Percentiles rank a stretch among this genome's conserved stretches.
These are phyloP conservation scores for Periophthalmus magnuspinnatus DNA, from an alignment of 2,797 vertebrate species.

Conservation along the genomic window DNA sequence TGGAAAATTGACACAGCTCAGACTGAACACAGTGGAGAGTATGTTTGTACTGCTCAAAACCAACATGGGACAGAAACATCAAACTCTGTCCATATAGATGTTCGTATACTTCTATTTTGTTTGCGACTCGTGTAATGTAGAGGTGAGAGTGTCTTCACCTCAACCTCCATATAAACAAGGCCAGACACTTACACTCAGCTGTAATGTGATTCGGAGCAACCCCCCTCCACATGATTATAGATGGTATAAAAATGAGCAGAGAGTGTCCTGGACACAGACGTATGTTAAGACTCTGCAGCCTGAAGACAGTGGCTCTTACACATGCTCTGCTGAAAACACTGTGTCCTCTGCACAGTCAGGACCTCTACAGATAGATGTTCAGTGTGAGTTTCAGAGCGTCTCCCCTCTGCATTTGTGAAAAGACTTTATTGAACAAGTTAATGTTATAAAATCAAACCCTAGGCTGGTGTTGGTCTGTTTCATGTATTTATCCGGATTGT, in stretches of 20 bases:
- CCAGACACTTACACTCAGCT: conserved; percentile 24
- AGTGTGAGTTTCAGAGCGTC: conserved; percentile 53
- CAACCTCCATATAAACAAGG: fast-evolving
- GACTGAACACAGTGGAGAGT: conserved; percentile 34
- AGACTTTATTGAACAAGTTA: background rate
- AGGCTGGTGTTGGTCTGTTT: background rate
- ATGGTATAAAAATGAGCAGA: conserved; percentile 33
- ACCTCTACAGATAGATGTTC: fast-evolving
- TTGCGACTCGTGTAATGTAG: conserved; percentile 60
- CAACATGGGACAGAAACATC: fast-evolving
- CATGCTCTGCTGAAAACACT: conserved; percentile 20
- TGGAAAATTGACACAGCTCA: background rate
- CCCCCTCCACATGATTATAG: fast-evolving
- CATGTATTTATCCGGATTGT: background rate
- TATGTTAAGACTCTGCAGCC: fast-evolving
- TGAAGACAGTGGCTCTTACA: conserved; percentile 22
- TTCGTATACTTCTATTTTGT: too few relatives aligned
- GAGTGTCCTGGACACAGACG: fast-evolving
- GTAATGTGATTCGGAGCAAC: conserved; percentile 40
- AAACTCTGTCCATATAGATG: fast-evolving
- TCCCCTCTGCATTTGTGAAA: background rate
- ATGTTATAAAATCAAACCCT: background rate
- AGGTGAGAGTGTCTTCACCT: fast-evolving
- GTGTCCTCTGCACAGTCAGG: background rate
- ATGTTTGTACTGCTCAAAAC: conserved; percentile 55